Base-by-base conservation (phyloP, 2,113 vertebrate species). In the Pseudolaguvia tuberculata region DNA sequence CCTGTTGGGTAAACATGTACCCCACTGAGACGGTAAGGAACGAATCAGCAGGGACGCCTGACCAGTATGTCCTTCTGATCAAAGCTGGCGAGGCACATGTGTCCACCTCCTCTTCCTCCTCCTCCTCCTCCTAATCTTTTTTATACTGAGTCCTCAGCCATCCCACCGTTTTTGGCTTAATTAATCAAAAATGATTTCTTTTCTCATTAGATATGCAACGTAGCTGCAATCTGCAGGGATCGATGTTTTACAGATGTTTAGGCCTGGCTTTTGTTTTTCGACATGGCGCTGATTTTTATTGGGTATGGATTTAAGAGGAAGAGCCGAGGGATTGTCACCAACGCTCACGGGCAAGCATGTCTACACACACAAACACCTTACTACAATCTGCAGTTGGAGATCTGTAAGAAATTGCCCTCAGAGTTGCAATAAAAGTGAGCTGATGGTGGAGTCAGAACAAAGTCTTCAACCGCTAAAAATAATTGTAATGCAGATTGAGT, bases 111-210 rank as follows among this genome's bases (percentile, higher is more conserved):
- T n/a, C n/a, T n/a, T 47, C 12, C 73, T 82, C 84, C 88, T 86
- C 85, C 84, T 86, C 87, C 87, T 88, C 75, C 72, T 11, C 23
- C 27, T 42, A 25, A 45, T 50, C 63, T 53, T 7, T 20, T 52
- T 23, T 25, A 48, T 52, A 25, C 73, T 9, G 15, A 53, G 58
- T 35, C 20, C n/a, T 47, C 48, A 67, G 14, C 68, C 42, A 14
- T 55, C 85, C 83, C 85, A 84, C 83, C 84, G 86, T 86, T 88
- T 88, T 89, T 86, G 79, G 86, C 88, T 90, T 90, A 91, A 91
- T 91, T 89, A 89, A 91, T 91, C 91, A 92, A 91, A 90, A 91
- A 91, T 89, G 88, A 92, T 92, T 92, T 92, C 80, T 92, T 88
- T 89, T 91, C 89, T 91, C 90, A 90, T 92, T 92, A 91, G 86